These are phyloP conservation scores for Sclerodermus sp. DNA, from an alignment of 2,888 invertebrate genomes.

Conservation along the genomic window DNA sequence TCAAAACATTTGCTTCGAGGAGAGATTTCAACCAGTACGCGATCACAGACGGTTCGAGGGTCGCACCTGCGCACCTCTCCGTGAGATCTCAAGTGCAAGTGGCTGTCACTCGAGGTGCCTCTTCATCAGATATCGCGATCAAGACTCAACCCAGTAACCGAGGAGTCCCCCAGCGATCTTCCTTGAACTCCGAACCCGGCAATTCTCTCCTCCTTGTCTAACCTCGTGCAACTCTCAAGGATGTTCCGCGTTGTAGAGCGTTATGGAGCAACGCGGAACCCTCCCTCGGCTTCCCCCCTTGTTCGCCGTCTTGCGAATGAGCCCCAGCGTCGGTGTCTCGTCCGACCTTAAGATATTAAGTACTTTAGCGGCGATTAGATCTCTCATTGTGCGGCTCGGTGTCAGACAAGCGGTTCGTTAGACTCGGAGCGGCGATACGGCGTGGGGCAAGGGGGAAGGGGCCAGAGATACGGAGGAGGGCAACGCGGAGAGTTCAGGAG, in stretches of 20 bases:
- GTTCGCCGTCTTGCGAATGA: too few species aligned
- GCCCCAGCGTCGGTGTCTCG: constrained; percentile 17
- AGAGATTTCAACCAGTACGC: too few species aligned
- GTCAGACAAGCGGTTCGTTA: constrained; percentile 54
- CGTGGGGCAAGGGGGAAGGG: constrained; percentile 6
- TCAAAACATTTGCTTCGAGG: too few species aligned
- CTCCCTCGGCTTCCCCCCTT: too few species aligned
- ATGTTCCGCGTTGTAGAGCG: too few species aligned
- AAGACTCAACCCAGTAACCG: constrained; percentile 26
- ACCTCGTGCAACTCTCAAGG: constrained; percentile 9
- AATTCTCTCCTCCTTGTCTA: constrained; percentile 12
- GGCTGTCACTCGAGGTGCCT: constrained; percentile 47
- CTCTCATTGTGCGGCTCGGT: constrained; percentile 54
- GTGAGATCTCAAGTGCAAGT: constrained; percentile 24
- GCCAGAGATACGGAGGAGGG: constrained; percentile 14
- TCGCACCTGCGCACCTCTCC: too few species aligned
- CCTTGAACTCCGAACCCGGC: neutral
- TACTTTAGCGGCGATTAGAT: constrained; percentile 58
- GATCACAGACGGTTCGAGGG: too few species aligned
- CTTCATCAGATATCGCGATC: constrained; percentile 50
- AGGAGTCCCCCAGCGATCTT: constrained; percentile 10
- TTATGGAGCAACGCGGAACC: too few species aligned
- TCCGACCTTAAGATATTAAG: constrained; percentile 58
- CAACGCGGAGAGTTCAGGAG: constrained; percentile 27
- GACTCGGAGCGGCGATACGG: constrained; percentile 20